A percentile compares a stretch with the other conserved stretches of the same genome.
These are phyloP conservation scores for Phalanger gymnotis DNA, from an alignment of 2,797 vertebrate species.

Conservation along the genomic window DNA sequence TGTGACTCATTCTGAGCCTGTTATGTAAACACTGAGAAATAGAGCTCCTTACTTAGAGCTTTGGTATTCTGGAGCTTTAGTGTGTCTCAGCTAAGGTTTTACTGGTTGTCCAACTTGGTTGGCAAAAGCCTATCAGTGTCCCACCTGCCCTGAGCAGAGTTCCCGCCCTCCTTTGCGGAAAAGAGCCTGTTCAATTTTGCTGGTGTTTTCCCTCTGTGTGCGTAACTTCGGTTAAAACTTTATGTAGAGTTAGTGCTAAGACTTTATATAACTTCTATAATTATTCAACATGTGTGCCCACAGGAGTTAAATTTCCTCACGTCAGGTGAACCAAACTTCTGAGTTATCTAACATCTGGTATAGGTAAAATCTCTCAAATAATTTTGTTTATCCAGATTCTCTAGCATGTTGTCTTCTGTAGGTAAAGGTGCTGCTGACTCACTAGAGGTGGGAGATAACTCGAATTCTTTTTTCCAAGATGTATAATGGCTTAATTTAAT, in stretches of 20 bases:
- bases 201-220: background rate
- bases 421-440: slow-evolving; percentile 19
- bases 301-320: background rate
- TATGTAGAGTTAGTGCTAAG: slow-evolving; percentile 1
- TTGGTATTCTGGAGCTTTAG: background rate
- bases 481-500: background rate
- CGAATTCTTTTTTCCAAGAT: background rate
- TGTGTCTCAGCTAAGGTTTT: slow-evolving; percentile 55
- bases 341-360: background rate
- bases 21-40: background rate
- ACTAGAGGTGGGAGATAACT: background rate
- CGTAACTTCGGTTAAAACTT: background rate
- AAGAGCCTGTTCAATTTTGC: background rate
- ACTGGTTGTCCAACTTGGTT: slow-evolving; percentile 16
- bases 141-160: background rate
- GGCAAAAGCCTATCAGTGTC: background rate
- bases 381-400: background rate
- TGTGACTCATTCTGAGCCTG: slow-evolving; percentile 50
- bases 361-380: background rate
- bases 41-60: slow-evolving; percentile 17
- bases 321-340: background rate
- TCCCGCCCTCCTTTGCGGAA: background rate
- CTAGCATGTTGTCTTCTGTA: slow-evolving; percentile 28
- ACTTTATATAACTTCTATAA: slow-evolving; percentile 21
- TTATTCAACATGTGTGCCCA: background rate